Conservation (phyloP, 2,888 invertebrate genomes). For the Drosophila hamatofila region DNA sequence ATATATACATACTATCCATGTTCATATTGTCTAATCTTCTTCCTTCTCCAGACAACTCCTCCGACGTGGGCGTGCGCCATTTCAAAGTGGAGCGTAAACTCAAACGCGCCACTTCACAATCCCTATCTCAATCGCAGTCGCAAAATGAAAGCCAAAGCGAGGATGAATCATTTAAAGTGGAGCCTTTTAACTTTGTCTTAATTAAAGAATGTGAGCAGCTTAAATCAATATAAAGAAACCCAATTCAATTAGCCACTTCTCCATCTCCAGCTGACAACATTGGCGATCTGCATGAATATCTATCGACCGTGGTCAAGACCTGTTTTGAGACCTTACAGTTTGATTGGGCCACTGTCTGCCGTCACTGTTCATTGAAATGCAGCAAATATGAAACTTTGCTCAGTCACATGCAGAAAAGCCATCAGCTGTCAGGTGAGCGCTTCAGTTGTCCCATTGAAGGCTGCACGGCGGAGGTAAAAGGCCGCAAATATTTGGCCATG, state of each 20-base stretch:
- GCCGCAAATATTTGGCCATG: constrained; percentile 67
- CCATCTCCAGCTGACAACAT: constrained; percentile 52
- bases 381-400: constrained; percentile 61
- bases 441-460: constrained; percentile 73
- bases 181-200: constrained; percentile 63
- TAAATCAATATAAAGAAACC: accelerated
- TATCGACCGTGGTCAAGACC: constrained; percentile 68
- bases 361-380: constrained; percentile 61
- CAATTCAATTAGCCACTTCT: not conserved
- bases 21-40: not conserved
- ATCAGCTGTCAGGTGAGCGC: constrained; percentile 40
- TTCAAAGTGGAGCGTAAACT: constrained; percentile 39
- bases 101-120: constrained; percentile 1
- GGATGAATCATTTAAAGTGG: constrained; percentile 53
- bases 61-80: constrained; percentile 22
- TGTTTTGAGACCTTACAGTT: constrained; percentile 69
- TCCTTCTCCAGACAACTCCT: constrained; percentile 21
- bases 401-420: constrained; percentile 53
- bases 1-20: not conserved
- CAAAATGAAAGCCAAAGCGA: constrained; percentile 45
- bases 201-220: constrained; percentile 61
- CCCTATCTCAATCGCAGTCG: constrained; percentile 8
- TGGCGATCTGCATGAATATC: constrained; percentile 64
- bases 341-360: constrained; percentile 68
- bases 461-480: constrained; percentile 49